Base-by-base conservation (phyloP, 2,888 invertebrate genomes). In the Rhamnusium bicolor region DNA sequence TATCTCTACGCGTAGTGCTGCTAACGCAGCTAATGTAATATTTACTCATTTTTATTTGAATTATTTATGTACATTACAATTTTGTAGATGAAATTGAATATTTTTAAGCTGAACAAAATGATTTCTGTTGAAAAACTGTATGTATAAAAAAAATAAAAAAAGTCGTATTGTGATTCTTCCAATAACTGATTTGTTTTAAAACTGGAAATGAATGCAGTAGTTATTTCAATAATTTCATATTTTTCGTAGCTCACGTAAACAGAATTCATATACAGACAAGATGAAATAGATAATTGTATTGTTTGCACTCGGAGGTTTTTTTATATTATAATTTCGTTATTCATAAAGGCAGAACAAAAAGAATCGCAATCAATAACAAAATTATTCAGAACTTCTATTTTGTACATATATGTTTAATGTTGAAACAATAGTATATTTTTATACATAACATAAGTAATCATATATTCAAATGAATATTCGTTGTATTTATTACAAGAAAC, bases 81-180 rank as follows among this genome's bases (percentile, higher is more conserved):
- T 81, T 80, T 81, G 79, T 80, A 81, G 79, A 83, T 84, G 82
- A 81, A 83, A 84, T 83, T 84, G 81, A 82, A 83, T 84, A 83
- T 84, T 82, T 81, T 76, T 73, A 16, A 82, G 79, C 78, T 67
- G 73, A 72, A 77, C 77, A 66, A 74, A 81, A 79, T 77, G 73
- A 75, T 75, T 72, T 65, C 53, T 75, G 68, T 67, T 54, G 79
- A 74, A 78, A 65, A 76, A 79, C 71, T 74, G 74, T 70, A 72
- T 77, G 74, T 71, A 68, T 61, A 46, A 46, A 61, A 58, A 71
- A 58, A 67, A 46, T 46, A 56, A 21, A 53, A 60, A 32, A 47
- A 46, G 5, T 51, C 21, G 19, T n/a, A n/a, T n/a, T 60, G 69
- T 53, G 46, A 58, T 72, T 73, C 74, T 72, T 77, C 74, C 75